Evolutionary conservation across 2,888 invertebrate genomes (phyloP), one percentile per base, ranked within the genome.

Genomic region (Nomada hirtipes): DNA sequence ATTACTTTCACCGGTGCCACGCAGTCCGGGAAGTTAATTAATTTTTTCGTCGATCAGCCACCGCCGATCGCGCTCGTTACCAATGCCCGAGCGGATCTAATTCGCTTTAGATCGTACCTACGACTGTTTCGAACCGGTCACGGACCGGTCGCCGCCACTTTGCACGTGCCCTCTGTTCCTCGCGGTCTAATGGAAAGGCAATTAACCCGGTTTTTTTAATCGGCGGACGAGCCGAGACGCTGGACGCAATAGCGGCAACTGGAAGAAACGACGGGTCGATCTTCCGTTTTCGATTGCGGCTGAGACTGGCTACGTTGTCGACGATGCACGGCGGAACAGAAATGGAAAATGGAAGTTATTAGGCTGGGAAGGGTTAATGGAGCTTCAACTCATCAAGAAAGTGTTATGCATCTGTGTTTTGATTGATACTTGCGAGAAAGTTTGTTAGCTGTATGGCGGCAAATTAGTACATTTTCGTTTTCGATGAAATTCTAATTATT

Each of bases 1-100:
- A 88, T 88, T 88, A 88, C 88, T 88, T 88, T 88, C 88, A 88
- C 88, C 80, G 75, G 11, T n/a, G 55, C 52, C 69, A 71, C 74
- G 70, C 68, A 57, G 63, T 26, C 57, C 57, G 23, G 80, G 68
- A 80, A 75, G 80, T 84, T 84, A 84, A 84, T 84, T 84, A 84
- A 84, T 84, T 80, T 85, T 85, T 53, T 57, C 44, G 13, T 10
- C 42, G n/a, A 1, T 2, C 13, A n/a, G 15, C 52, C 50, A 36
- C 65, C 73, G 64, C 42, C 73, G 68, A 80, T 84, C 81, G 77
- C 53, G 47, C 75, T 76, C 72, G 79, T 79, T 82, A 79, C 79
- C 73, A 59, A 84, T 76, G 82, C 67, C 77, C 50, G 53, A 23
- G 23, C 57, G 52, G 63, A 78, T 85, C 82, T 82, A 85, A 85